Percentiles rank a stretch among this genome's conserved stretches.
Evolutionary conservation across 2,797 vertebrate genomes (phyloP).

Genomic region (Buphagus erythrorhynchus): DNA sequence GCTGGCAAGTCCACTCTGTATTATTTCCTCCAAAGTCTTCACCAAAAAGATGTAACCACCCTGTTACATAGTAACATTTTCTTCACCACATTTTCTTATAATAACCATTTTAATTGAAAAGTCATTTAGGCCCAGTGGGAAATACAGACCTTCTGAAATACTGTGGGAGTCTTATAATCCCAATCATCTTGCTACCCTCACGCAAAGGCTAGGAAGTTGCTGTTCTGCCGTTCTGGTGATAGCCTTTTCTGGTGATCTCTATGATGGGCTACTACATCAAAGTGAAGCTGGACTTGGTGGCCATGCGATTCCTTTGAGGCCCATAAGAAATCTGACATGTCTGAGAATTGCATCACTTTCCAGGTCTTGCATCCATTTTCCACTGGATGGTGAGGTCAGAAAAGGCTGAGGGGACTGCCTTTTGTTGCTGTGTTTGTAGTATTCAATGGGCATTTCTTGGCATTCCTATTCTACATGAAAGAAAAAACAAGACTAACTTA

Average conservation of each 20-base stretch:
- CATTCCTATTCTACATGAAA: background rate
- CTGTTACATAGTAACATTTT: background rate
- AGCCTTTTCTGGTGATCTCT: background rate
- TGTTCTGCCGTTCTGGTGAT: background rate
- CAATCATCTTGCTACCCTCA: background rate
- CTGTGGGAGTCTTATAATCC: background rate
- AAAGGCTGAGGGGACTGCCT: background rate
- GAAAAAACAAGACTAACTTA: background rate
- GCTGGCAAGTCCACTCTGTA: background rate
- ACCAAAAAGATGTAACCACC: background rate
- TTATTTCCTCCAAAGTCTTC: background rate
- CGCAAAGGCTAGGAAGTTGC: background rate
- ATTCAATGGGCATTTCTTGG: accelerated
- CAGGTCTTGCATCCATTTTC: background rate
- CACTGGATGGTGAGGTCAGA: background rate
- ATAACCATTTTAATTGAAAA: conserved; percentile 33
- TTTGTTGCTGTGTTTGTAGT: background rate
- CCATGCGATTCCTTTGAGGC: background rate
- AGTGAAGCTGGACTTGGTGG: background rate
- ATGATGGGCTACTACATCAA: background rate
- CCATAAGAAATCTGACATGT: background rate
- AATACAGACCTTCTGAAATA: background rate
- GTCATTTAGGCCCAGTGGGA: background rate
- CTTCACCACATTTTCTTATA: background rate
- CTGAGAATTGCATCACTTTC: background rate